Evolutionary conservation across 2,797 vertebrate genomes (phyloP).

Genomic region (Danionella dracula): DNA sequence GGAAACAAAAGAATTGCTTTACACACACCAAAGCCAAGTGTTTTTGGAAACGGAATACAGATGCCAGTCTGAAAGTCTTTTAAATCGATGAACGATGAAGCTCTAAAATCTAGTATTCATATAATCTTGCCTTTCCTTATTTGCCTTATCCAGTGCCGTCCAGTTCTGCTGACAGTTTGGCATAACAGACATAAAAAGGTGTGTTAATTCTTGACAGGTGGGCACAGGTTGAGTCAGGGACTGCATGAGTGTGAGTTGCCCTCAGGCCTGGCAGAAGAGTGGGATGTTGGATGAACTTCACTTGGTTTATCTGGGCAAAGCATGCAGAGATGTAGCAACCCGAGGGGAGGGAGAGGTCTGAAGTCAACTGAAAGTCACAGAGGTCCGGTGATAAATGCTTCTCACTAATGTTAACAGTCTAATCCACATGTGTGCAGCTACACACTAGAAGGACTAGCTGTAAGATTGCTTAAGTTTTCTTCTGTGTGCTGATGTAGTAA

Average conservation of each 20-base stretch:
- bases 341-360: background rate
- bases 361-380: background rate
- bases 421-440: conserved; percentile 8
- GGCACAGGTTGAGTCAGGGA: background rate
- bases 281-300: conserved; percentile 1
- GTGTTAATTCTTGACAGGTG: conserved; percentile 13
- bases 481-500: background rate
- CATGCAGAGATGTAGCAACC: background rate
- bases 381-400: conserved; percentile 1
- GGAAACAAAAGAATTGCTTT: no score
- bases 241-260: conserved; percentile 12
- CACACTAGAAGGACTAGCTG: background rate
- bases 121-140: no score
- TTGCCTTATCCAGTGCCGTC: no score
- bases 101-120: no score
- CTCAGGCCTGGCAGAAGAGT: background rate
- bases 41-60: no score
- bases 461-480: background rate
- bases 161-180: no score
- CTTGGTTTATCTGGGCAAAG: background rate
- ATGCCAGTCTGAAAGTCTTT: no score
- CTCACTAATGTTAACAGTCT: background rate
- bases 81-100: no score
- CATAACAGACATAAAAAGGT: background rate
- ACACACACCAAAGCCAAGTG: no score